Percentiles rank a stretch among this genome's conserved stretches.
Evolutionary conservation across 2,888 invertebrate species (phyloP).

Genomic region (Sphecodes monilicornis): DNA sequence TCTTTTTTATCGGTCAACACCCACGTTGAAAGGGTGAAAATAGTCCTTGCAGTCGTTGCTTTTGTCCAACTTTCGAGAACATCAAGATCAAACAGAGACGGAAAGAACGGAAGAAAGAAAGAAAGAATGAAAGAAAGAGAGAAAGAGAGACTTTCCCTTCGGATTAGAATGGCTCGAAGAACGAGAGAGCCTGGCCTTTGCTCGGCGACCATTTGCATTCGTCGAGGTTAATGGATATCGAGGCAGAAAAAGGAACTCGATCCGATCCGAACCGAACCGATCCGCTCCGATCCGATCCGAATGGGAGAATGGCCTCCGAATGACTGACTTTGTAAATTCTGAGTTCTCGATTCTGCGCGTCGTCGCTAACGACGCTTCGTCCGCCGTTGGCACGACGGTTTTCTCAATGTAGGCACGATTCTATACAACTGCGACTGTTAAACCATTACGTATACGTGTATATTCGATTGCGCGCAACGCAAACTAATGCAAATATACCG

Average conservation of each 20-base stretch:
- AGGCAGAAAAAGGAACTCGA: slow-evolving; percentile 46
- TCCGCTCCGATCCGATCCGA: not conserved
- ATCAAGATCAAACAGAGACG: not conserved
- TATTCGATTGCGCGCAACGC: too few species aligned
- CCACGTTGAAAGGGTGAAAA: not conserved
- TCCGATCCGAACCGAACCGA: slow-evolving; percentile 28
- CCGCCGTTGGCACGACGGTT: not conserved
- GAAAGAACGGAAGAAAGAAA: slow-evolving; percentile 11
- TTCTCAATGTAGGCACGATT: not conserved
- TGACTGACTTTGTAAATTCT: not conserved
- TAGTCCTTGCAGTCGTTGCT: not conserved
- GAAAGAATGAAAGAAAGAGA: slow-evolving; percentile 34
- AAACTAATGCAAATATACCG: too few species aligned
- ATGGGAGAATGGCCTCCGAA: not conserved
- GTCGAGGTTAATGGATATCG: slow-evolving; percentile 58
- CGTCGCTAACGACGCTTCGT: not conserved
- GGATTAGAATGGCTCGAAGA: slow-evolving; percentile 62
- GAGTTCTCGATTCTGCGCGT: not conserved
- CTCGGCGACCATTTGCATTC: slow-evolving; percentile 55
- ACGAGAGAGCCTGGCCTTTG: slow-evolving; percentile 57
- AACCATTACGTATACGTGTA: too few species aligned
- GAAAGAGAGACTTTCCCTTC: slow-evolving; percentile 62
- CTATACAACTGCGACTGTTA: too few species aligned
- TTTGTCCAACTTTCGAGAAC: not conserved
- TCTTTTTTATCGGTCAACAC: not conserved